A percentile compares a stretch with the other conserved stretches of the same genome.
These are phyloP conservation scores for Phragmatobia fuliginosa DNA, from an alignment of 2,888 invertebrate genomes.

Conservation along the genomic window DNA sequence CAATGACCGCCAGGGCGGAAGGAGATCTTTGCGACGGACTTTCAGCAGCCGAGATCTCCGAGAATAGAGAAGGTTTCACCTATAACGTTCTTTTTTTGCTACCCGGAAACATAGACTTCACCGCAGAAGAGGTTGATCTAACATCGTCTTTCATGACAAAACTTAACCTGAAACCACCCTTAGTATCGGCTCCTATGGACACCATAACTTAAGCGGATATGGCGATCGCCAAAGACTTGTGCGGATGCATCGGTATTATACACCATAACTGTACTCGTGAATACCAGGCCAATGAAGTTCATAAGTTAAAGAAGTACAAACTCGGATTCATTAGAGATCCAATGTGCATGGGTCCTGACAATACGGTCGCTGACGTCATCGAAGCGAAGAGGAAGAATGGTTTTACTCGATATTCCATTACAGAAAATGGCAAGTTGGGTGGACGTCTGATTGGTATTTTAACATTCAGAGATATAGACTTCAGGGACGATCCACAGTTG, in stretches of 20 bases:
- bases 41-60: conserved; percentile 93
- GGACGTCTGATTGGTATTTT: conserved; percentile 98
- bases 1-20: conserved; percentile 70
- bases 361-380: conserved; percentile 96
- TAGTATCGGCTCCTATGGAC: conserved; percentile 99
- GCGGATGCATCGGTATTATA: conserved; percentile 98
- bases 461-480: conserved; percentile 98
- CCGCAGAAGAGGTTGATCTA: conserved; percentile 96
- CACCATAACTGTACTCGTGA: conserved; percentile 98
- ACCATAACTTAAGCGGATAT: conserved; percentile 99
- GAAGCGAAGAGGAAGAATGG: conserved; percentile 96
- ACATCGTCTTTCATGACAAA: conserved; percentile 96
- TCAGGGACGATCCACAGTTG: too few species aligned
- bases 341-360: conserved; percentile 95
- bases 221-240: conserved; percentile 99
- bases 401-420: conserved; percentile 98
- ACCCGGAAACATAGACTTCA: conserved; percentile 98
- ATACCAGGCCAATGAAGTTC: conserved; percentile 97
- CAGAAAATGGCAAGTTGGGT: conserved; percentile 97
- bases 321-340: conserved; percentile 99
- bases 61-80: conserved; percentile 94
- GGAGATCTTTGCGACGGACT: conserved; percentile 91
- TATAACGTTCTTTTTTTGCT: conserved; percentile 99
- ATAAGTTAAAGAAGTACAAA: conserved; percentile 99
- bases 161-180: conserved; percentile 95